phyloP scores from a whole-genome alignment of 37 sponge, comb jelly and placozoan species.

The Theonella swinhoei region DNA sequence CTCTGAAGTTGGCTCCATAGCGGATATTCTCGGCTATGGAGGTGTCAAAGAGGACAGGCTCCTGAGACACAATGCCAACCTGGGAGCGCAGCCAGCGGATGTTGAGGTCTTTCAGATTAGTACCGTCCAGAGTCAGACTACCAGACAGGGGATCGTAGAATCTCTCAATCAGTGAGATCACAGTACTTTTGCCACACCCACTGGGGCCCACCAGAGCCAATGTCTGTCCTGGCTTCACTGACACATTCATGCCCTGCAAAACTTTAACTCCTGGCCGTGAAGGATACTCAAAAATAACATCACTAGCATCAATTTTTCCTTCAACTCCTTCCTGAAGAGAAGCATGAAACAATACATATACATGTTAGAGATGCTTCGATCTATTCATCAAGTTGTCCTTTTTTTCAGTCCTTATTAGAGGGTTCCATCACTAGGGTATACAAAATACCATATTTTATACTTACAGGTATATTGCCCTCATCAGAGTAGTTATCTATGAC shows the following conservation, averaged over 20 bases:
- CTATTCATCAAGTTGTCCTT: not conserved
- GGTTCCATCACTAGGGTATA: no score
- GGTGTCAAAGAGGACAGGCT: constrained; percentile 84
- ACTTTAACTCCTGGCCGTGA: constrained; percentile 65
- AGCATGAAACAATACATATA: not conserved
- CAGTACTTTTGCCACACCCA: constrained; percentile 97
- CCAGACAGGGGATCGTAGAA: constrained; percentile 82
- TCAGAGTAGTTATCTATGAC: constrained; percentile 67
- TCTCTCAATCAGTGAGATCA: constrained; percentile 82
- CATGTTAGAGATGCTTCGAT: not conserved
- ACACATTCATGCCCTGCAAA: constrained; percentile 48
- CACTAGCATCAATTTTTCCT: constrained; percentile 46
- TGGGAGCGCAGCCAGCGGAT: constrained; percentile 79
- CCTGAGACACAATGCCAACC: constrained; percentile 90
- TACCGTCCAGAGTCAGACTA: constrained; percentile 33
- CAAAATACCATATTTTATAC: not conserved
- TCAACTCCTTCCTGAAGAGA: constrained; percentile 29
- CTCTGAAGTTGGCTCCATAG: constrained; percentile 86
- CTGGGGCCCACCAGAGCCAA: constrained; percentile 90
- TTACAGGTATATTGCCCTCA: constrained; percentile 59
- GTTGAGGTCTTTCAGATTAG: constrained; percentile 65
- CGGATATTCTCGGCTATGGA: constrained; percentile 93
- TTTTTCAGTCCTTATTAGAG: not conserved
- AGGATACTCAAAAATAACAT: constrained; percentile 83
- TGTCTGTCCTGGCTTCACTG: constrained; percentile 75